Evolutionary conservation across 2,888 invertebrate species (phyloP).

Genomic region (Chymomyza procnemis): DNA sequence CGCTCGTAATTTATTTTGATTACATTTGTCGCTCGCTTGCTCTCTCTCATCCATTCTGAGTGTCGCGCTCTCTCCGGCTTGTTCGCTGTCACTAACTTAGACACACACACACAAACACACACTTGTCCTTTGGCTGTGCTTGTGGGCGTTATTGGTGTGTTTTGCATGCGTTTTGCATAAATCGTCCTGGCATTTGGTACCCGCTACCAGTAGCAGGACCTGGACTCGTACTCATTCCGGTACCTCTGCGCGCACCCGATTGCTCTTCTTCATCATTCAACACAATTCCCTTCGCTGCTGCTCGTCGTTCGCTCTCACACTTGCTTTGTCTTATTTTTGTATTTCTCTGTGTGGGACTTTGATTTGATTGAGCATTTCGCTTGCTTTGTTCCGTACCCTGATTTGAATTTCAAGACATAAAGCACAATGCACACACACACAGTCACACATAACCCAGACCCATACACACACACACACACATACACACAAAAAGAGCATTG

Average conservation of each 20-base stretch:
- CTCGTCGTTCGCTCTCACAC: conserved; percentile 15
- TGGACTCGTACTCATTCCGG: background rate
- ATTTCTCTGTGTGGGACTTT: conserved; percentile 44
- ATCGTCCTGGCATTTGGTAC: conserved; percentile 42
- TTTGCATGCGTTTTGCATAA: conserved; percentile 31
- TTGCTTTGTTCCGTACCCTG: conserved; percentile 27
- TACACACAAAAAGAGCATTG: too few species aligned
- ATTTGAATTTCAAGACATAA: conserved; percentile 47
- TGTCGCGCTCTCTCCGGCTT: background rate
- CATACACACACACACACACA: too few species aligned
- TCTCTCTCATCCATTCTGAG: background rate
- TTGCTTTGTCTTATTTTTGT: conserved; percentile 57
- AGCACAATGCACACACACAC: conserved; percentile 2
- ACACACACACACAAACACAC: background rate
- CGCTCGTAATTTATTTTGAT: conserved; percentile 73
- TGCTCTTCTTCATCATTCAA: conserved; percentile 2
- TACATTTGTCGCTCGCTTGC: conserved; percentile 57
- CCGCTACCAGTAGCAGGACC: background rate
- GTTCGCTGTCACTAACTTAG: background rate
- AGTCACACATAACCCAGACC: background rate
- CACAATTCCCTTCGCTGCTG: conserved; percentile 15
- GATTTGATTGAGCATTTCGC: conserved; percentile 61
- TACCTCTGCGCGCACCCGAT: conserved; percentile 11
- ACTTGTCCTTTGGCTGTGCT: background rate
- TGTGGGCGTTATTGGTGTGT: background rate